Evolutionary conservation across 2,113 vertebrate species (phyloP).

Genomic region (Bubo bubo): DNA sequence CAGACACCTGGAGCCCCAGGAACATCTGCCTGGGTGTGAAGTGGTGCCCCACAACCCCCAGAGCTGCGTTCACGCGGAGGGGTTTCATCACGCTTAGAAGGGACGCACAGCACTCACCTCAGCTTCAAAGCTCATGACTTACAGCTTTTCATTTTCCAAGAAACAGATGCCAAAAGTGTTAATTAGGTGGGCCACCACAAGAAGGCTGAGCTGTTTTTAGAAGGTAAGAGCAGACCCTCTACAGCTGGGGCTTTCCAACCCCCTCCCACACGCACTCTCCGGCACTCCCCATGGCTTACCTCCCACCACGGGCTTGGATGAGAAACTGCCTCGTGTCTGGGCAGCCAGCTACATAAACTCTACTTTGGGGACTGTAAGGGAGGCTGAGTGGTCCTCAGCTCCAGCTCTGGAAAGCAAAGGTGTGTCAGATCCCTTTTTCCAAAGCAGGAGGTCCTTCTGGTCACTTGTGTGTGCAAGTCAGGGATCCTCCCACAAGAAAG

Average conservation of each 20-base stretch:
- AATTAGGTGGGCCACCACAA: not conserved
- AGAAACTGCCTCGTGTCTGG: not conserved
- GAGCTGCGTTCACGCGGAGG: accelerated
- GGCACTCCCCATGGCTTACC: not conserved
- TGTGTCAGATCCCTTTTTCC: not conserved
- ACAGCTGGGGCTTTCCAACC: not conserved
- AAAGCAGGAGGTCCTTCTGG: not conserved
- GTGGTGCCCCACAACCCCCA: not conserved
- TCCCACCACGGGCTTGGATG: accelerated
- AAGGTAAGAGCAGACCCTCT: not conserved
- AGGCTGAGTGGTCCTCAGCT: not conserved
- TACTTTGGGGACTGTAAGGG: not conserved
- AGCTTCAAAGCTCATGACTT: not conserved
- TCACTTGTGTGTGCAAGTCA: not conserved
- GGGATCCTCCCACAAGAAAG: not conserved
- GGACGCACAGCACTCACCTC: not conserved
- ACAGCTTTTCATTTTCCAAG: not conserved
- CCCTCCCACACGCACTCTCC: accelerated
- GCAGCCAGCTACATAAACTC: not conserved
- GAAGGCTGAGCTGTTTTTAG: not conserved
- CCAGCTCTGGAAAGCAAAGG: not conserved
- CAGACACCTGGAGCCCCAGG: not conserved
- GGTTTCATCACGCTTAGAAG: not conserved
- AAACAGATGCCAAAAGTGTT: not conserved
- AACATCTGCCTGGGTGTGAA: not conserved